A percentile compares a stretch with the other conserved stretches of the same genome.
Conservation (phyloP, 2,888 invertebrate genomes). For the Tachina fera region DNA sequence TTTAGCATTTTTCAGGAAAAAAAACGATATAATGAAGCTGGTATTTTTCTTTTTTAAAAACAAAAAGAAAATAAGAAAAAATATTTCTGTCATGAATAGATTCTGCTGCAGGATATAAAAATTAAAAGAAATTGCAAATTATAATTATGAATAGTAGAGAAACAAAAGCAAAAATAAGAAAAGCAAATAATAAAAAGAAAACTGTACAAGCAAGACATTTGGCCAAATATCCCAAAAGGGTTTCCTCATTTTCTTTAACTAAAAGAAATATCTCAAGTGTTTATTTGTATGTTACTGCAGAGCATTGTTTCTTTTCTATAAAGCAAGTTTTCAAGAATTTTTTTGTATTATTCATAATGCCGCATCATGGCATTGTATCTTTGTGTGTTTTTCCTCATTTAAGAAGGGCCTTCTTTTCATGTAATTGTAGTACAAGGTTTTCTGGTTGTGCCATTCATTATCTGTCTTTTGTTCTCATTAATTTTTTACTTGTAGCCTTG, state of each 20-base stretch:
- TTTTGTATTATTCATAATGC: slow-evolving; percentile 20
- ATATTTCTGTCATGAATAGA: slow-evolving; percentile 10
- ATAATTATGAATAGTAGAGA: slow-evolving; percentile 4
- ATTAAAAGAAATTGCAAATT: slow-evolving; percentile 34
- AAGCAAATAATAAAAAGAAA: not conserved
- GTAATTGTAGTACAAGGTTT: slow-evolving; percentile 37
- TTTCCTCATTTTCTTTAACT: not conserved
- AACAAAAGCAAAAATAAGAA: not conserved
- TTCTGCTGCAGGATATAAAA: slow-evolving; percentile 22
- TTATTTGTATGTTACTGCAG: no score
- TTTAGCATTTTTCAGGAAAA: slow-evolving; percentile 22
- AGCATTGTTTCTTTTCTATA: not conserved
- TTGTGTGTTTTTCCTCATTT: not conserved
- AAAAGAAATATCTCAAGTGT: no score
- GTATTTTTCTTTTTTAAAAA: not conserved
- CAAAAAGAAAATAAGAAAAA: not conserved
- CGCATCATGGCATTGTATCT: not conserved
- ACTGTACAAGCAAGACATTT: not conserved
- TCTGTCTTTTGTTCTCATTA: slow-evolving; percentile 25
- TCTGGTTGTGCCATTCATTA: slow-evolving; percentile 11
- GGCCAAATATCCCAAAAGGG: not conserved
- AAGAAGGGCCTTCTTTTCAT: not conserved
- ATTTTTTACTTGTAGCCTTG: slow-evolving; percentile 39
- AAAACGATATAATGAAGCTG: not conserved
- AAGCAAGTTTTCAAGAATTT: not conserved